A percentile compares a stretch with the other conserved stretches of the same genome.
These are phyloP conservation scores for Epirrhoe tristata DNA, from an alignment of 2,888 invertebrate genomes.

Conservation along the genomic window DNA sequence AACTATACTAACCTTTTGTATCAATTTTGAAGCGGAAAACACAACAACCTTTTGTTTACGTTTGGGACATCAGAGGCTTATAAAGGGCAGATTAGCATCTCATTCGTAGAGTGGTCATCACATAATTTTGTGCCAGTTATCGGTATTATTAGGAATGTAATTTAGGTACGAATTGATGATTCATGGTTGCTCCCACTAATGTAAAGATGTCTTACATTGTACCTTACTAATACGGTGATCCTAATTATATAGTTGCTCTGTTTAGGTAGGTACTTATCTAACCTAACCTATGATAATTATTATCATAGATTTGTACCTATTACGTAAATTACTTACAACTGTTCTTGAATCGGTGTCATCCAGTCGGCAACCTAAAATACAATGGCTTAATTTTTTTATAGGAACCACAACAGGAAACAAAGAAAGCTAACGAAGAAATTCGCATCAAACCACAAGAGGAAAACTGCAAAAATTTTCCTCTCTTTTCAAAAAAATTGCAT, in stretches of 20 bases:
- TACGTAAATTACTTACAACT: constrained; percentile 61
- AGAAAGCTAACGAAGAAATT: too few species aligned
- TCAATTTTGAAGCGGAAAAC: too few species aligned
- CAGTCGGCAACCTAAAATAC: constrained; percentile 64
- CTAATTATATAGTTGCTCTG: too few species aligned
- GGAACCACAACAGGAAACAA: background rate
- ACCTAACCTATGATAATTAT: background rate
- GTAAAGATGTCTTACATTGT: background rate
- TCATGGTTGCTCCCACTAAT: background rate
- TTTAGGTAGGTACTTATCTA: too few species aligned
- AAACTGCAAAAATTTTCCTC: background rate
- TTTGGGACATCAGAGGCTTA: background rate
- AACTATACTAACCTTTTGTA: too few species aligned
- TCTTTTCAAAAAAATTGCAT: too few species aligned
- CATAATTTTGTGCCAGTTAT: background rate
- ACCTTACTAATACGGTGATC: background rate
- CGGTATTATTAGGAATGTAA: background rate
- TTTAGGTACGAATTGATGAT: background rate
- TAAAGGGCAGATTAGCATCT: background rate
- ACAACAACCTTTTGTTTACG: background rate
- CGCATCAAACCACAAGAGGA: background rate
- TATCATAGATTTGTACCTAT: too few species aligned
- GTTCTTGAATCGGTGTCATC: constrained; percentile 68
- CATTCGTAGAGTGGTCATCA: background rate
- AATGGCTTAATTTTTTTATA: background rate